These are phyloP conservation scores for Cepaea hortensis DNA, from an alignment of 2,888 invertebrate genomes.

Conservation along the genomic window DNA sequence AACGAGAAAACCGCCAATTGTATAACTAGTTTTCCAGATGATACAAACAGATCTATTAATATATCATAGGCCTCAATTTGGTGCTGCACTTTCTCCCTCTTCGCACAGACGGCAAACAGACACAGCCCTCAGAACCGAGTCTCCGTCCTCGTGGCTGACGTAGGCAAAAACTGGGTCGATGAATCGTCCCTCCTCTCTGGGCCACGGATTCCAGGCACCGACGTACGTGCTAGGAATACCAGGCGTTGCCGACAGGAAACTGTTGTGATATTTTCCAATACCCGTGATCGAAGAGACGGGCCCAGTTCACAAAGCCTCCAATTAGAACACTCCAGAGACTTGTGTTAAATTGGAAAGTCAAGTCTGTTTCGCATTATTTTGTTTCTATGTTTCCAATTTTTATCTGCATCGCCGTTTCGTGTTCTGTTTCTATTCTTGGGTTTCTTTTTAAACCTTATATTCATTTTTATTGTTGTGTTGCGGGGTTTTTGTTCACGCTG, in stretches of 20 bases:
- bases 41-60: not conserved
- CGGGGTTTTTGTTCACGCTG: not conserved
- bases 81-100: not conserved
- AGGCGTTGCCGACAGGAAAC: slow-evolving; percentile 29
- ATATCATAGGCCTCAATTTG: too few relatives aligned
- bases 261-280: slow-evolving; percentile 28
- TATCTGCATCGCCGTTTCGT: not conserved
- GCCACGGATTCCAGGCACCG: too few relatives aligned
- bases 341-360: slow-evolving; percentile 45
- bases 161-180: slow-evolving; percentile 33
- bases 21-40: too few relatives aligned
- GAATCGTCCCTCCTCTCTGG: slow-evolving; percentile 31
- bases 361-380: slow-evolving; percentile 20
- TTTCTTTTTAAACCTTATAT: not conserved
- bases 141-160: not conserved
- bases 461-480: not conserved
- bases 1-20: too few relatives aligned
- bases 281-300: not conserved
- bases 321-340: slow-evolving; percentile 41
- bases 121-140: not conserved
- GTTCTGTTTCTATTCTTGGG: not conserved
- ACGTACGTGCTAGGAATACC: slow-evolving; percentile 39
- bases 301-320: slow-evolving; percentile 34
- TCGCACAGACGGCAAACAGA: not conserved
- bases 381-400: not conserved